phyloP scores from a whole-genome alignment of 2,113 vertebrate genomes.

The Lamprologus callipterus region DNA sequence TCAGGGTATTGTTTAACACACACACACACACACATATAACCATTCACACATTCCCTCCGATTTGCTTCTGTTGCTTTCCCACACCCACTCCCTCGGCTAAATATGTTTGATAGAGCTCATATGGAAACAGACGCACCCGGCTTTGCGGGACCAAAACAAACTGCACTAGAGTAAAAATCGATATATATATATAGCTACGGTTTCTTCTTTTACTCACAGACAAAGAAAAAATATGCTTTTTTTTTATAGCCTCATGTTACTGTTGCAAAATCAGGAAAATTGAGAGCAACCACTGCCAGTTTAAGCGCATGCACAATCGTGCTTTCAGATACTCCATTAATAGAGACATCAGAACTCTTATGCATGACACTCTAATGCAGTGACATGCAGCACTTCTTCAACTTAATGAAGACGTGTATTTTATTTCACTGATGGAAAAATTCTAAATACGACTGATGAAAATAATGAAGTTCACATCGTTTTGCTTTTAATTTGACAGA shows the following conservation, averaged over 20 bases:
- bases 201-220: not conserved
- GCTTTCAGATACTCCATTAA: not conserved
- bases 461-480: not conserved
- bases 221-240: not conserved
- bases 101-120: slow-evolving; percentile 24
- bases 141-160: slow-evolving; percentile 19
- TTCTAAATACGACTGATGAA: not conserved
- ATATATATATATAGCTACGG: not conserved
- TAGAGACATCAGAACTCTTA: not conserved
- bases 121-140: slow-evolving; percentile 4
- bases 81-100: slow-evolving; percentile 27
- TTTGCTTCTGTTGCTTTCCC: slow-evolving; percentile 31
- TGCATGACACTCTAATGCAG: not conserved
- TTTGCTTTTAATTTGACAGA: not conserved
- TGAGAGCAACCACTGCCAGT: not conserved
- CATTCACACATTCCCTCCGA: slow-evolving; percentile 34
- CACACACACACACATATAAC: not conserved
- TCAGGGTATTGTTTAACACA: slow-evolving; percentile 38
- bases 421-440: not conserved
- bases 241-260: not conserved
- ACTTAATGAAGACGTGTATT: not conserved
- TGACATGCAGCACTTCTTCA: slow-evolving; percentile 3
- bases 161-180: not conserved
- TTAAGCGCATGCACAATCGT: not conserved
- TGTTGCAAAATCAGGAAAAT: not conserved